phyloP scores from a whole-genome alignment of 2,113 vertebrate genomes.

The Deroptyus accipitrinus region DNA sequence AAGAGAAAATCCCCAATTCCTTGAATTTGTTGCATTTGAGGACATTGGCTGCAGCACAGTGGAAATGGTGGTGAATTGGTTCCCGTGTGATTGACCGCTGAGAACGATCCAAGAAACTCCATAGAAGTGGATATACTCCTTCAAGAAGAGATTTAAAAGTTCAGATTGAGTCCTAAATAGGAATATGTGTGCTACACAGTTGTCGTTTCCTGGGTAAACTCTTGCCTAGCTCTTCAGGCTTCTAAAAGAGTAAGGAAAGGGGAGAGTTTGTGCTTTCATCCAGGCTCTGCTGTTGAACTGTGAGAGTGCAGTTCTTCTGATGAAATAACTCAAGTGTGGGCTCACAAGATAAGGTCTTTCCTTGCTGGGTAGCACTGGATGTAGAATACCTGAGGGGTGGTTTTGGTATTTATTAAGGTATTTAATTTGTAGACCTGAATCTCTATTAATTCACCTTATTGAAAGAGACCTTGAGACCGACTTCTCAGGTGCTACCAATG shows the following conservation, averaged over 20 bases:
- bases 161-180: not conserved
- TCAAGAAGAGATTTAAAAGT: not conserved
- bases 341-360: not conserved
- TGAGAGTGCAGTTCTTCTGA: not conserved
- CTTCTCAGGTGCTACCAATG: not conserved
- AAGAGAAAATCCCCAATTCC: not conserved
- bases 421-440: not conserved
- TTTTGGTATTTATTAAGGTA: not conserved
- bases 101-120: not conserved
- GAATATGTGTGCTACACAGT: not conserved
- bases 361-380: not conserved
- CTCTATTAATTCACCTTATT: not conserved
- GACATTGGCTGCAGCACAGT: not conserved
- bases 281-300: not conserved
- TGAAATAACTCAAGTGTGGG: not conserved
- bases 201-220: not conserved
- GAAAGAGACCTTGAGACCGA: not conserved
- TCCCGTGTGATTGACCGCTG: rapidly evolving
- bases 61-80: not conserved
- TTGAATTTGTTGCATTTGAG: not conserved
- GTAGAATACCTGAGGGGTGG: too few species aligned
- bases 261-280: not conserved
- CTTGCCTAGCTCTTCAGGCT: not conserved
- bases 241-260: not conserved
- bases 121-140: rapidly evolving